phyloP scores from a whole-genome alignment of 2,113 vertebrate species.

The Numida meleagris region DNA sequence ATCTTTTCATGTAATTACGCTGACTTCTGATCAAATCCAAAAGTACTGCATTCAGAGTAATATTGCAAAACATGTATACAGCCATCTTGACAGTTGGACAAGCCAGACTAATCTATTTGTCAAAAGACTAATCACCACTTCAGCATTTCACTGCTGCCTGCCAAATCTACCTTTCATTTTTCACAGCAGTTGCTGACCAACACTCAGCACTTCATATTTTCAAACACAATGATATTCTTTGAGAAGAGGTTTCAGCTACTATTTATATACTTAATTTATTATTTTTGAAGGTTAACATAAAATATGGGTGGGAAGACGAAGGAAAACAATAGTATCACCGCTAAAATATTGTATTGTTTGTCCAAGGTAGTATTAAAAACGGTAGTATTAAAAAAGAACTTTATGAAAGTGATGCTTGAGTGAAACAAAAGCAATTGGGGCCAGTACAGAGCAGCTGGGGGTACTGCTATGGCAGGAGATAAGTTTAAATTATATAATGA shows the following conservation, averaged over 20 bases:
- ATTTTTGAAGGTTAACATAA: not conserved
- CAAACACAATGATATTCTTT: not conserved
- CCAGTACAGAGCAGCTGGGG: not conserved
- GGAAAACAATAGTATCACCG: not conserved
- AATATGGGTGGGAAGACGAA: not conserved
- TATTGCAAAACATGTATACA: not conserved
- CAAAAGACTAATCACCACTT: constrained; percentile 24
- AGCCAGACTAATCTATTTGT: constrained; percentile 12
- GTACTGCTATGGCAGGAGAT: not conserved
- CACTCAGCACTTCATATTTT: not conserved
- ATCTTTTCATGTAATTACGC: not conserved
- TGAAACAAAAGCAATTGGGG: constrained; percentile 1
- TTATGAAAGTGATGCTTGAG: not conserved
- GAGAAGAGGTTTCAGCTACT: not conserved
- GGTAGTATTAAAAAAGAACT: not conserved
- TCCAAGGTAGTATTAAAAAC: not conserved
- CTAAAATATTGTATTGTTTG: not conserved
- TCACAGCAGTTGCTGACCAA: constrained; percentile 22
- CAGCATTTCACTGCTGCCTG: not conserved
- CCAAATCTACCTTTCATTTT: constrained; percentile 9
- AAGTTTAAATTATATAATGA: not conserved
- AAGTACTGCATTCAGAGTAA: not conserved
- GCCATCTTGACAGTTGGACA: not conserved
- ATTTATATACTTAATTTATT: not conserved
- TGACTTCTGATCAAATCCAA: constrained; percentile 12